A percentile compares a stretch with the other conserved stretches of the same genome.
Conservation (phyloP, 2,888 invertebrate genomes). For the Meloe dianella region DNA sequence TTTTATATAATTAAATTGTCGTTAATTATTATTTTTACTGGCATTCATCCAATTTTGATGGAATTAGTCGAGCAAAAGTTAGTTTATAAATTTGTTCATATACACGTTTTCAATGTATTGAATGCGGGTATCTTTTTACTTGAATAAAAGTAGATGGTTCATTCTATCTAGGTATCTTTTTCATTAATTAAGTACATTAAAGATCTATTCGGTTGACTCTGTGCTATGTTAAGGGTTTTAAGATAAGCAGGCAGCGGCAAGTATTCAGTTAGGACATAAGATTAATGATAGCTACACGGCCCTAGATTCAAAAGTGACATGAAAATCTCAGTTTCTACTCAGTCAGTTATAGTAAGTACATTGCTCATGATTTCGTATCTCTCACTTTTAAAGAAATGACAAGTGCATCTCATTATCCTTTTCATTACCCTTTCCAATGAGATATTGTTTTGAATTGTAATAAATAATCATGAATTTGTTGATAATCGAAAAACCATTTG, state of each 20-base stretch:
- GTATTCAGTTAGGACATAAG: slow-evolving; percentile 52
- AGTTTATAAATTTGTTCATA: too few relatives aligned
- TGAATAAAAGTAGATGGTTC: neutral
- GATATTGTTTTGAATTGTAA: too few relatives aligned
- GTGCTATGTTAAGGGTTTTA: slow-evolving; percentile 45
- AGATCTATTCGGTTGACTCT: slow-evolving; percentile 49
- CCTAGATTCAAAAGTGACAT: slow-evolving; percentile 62
- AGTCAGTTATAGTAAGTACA: slow-evolving; percentile 35
- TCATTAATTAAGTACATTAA: slow-evolving; percentile 56
- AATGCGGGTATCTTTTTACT: neutral
- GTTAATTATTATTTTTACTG: too few relatives aligned
- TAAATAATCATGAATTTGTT: neutral
- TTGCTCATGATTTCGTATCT: neutral
- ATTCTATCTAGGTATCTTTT: slow-evolving; percentile 39
- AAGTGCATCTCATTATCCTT: neutral
- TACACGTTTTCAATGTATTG: neutral
- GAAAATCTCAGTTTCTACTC: slow-evolving; percentile 60
- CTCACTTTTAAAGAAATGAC: neutral
- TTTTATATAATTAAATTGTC: too few relatives aligned
- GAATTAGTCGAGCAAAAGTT: too few relatives aligned
- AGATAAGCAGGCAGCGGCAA: slow-evolving; percentile 50
- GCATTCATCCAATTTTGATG: too few relatives aligned
- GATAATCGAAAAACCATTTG: neutral
- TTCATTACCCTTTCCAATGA: too few relatives aligned
- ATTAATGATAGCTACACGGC: slow-evolving; percentile 59